Percentiles rank a stretch among this genome's conserved stretches.
These are phyloP conservation scores for Muricea muricata DNA, from an alignment of 92 coral and sea anemone species.

Conservation along the genomic window DNA sequence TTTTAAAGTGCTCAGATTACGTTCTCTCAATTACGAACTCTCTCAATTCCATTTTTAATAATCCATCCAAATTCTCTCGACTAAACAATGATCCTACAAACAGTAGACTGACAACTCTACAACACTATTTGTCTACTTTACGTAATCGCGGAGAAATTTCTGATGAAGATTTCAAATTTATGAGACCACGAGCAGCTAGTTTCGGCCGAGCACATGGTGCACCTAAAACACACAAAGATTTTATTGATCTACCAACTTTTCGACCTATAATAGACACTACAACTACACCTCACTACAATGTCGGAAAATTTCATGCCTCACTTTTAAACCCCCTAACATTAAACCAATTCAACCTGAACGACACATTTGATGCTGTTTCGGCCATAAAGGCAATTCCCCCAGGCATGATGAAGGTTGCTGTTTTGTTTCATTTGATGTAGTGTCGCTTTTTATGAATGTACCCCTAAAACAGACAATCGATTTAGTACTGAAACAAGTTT, in stretches of 20 bases:
- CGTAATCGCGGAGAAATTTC: constrained; percentile 45
- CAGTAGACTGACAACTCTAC: constrained; percentile 2
- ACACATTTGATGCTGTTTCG: not conserved
- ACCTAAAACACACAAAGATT: not conserved
- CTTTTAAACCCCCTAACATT: not conserved
- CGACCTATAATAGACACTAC: constrained; percentile 13
- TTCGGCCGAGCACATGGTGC: constrained; percentile 6
- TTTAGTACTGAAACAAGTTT: too few relatives aligned
- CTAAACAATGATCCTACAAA: constrained; percentile 8
- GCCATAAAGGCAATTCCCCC: not conserved
- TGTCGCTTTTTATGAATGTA: not conserved
- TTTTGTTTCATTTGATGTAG: not conserved
- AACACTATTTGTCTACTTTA: not conserved
- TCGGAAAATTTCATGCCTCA: constrained; percentile 19
- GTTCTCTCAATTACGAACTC: too few relatives aligned
- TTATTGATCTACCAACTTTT: not conserved
- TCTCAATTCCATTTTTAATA: constrained; percentile 8
- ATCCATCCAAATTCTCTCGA: constrained; percentile 12
- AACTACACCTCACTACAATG: constrained; percentile 12
- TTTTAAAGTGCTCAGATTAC: constrained; percentile 16
- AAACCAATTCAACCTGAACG: not conserved
- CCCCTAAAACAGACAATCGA: too few relatives aligned
- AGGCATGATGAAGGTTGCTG: not conserved
- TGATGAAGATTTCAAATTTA: constrained; percentile 20
- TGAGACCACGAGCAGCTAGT: constrained; percentile 31